A percentile compares a stretch with the other conserved stretches of the same genome.
phyloP scores from a whole-genome alignment of 2,113 vertebrate genomes.

The Calonectris borealis region DNA sequence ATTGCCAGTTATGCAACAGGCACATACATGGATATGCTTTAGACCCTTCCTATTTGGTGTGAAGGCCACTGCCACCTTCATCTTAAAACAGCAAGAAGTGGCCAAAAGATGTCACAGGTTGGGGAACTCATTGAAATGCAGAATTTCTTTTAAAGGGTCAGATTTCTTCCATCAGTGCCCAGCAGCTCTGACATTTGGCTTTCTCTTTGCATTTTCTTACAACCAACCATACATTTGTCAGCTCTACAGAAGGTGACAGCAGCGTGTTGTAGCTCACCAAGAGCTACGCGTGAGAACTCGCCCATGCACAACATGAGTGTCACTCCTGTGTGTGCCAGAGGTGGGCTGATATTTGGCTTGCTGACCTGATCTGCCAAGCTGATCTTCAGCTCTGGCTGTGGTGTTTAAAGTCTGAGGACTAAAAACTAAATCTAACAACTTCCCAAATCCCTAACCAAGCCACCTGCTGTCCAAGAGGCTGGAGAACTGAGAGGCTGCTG shows the following conservation, averaged over 20 bases:
- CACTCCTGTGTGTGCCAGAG: neutral
- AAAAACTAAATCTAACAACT: neutral
- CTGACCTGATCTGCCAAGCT: neutral
- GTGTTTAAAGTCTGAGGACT: neutral
- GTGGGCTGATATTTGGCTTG: neutral
- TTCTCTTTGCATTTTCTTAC: neutral
- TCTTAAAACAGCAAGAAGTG: neutral
- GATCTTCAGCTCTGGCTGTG: neutral
- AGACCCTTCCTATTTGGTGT: neutral
- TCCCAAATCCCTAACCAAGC: neutral
- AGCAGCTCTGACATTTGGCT: neutral
- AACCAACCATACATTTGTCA: neutral
- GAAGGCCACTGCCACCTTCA: neutral
- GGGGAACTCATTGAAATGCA: neutral
- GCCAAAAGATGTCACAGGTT: neutral
- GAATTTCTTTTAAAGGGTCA: neutral
- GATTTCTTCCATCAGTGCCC: neutral
- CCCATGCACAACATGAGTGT: accelerated
- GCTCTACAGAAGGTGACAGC: neutral
- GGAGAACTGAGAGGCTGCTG: neutral
- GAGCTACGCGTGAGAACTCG: neutral
- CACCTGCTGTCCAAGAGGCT: neutral
- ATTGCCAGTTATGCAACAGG: neutral
- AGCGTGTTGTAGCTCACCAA: neutral
- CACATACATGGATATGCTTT: neutral